Evolutionary conservation across 2,797 vertebrate genomes (phyloP).

Genomic region (Natrix natrix): DNA sequence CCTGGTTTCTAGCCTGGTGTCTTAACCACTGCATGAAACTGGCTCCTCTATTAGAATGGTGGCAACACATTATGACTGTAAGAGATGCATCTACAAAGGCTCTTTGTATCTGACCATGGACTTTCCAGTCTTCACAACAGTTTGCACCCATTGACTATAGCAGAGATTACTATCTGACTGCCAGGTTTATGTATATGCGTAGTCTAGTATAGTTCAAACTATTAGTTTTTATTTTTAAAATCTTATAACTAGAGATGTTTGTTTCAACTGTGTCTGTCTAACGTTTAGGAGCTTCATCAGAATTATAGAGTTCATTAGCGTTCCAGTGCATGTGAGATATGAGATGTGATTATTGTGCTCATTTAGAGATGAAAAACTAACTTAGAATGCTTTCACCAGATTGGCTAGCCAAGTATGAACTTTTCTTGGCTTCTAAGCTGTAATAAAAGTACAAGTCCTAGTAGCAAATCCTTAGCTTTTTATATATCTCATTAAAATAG

Average conservation of each 20-base stretch:
- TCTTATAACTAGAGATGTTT: neutral
- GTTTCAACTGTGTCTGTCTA: neutral
- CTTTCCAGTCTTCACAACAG: neutral
- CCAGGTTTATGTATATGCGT: neutral
- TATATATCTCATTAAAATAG: neutral
- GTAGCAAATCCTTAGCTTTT: neutral
- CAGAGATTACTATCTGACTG: neutral
- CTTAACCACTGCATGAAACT: neutral
- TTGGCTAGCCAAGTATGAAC: neutral
- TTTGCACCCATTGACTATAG: neutral
- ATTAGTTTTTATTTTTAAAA: neutral
- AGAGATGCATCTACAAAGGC: neutral
- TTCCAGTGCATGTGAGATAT: neutral
- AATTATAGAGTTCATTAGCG: neutral
- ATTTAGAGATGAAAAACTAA: neutral
- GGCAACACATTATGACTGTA: neutral
- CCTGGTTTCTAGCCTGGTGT: neutral
- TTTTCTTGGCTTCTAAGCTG: neutral
- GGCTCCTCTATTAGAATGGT: neutral
- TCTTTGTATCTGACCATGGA: neutral
- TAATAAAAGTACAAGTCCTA: neutral
- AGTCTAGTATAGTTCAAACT: neutral
- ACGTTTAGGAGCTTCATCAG: neutral
- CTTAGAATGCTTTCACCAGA: neutral
- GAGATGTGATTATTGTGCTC: neutral